Evolutionary conservation across 2,888 invertebrate species (phyloP).

Genomic region (Athetis lepigone): DNA sequence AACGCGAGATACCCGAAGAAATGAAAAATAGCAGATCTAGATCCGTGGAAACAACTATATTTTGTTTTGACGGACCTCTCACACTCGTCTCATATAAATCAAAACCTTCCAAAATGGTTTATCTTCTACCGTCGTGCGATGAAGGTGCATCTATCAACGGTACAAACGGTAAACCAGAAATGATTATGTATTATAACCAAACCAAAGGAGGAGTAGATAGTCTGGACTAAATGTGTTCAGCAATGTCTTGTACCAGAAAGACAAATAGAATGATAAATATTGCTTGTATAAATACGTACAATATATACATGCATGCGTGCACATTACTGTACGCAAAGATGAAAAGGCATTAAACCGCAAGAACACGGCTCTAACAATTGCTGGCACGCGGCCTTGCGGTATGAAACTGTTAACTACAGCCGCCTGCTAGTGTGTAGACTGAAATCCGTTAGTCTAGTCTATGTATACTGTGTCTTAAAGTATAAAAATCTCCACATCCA

Average conservation of each 20-base stretch:
- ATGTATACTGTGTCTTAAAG: slow-evolving; percentile 2
- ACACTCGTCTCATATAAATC: no score
- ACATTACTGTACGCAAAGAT: background rate
- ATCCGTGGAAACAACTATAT: background rate
- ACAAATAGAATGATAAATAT: background rate
- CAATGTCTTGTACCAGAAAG: background rate
- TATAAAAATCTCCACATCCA: slow-evolving; percentile 21
- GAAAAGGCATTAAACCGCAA: background rate
- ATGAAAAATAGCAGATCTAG: background rate
- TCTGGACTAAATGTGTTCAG: background rate
- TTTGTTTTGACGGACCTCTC: no score
- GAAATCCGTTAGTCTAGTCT: no score
- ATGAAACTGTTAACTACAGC: no score
- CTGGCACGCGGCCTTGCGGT: no score
- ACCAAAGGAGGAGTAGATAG: background rate
- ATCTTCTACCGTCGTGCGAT: no score
- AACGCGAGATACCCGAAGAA: no score
- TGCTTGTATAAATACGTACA: background rate
- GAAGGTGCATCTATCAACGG: no score
- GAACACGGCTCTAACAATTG: no score
- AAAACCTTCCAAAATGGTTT: no score
- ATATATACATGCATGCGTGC: background rate
- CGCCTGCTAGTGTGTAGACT: no score
- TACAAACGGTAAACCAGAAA: background rate
- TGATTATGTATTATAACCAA: slow-evolving; percentile 2